These are phyloP conservation scores for Gallinago nigripennis DNA, from an alignment of 2,797 vertebrate species.

Conservation along the genomic window DNA sequence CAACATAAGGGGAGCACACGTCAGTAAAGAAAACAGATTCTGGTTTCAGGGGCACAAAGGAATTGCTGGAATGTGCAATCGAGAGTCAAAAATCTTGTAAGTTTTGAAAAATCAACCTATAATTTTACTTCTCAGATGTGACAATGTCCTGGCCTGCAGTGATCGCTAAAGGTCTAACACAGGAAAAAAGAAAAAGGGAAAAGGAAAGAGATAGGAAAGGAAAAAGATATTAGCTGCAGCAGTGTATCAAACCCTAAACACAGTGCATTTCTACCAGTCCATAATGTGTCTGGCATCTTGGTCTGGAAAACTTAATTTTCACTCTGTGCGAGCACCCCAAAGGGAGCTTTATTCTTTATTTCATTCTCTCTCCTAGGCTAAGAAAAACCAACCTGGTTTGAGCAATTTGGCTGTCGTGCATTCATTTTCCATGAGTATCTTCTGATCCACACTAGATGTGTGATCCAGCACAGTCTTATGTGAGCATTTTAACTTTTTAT, in stretches of 20 bases:
- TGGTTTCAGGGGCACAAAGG: not conserved
- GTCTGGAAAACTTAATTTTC: slow-evolving; percentile 40
- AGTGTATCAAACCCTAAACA: not conserved
- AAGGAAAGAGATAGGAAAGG: not conserved
- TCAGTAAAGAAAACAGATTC: not conserved
- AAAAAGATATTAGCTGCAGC: not conserved
- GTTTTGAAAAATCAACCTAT: not conserved
- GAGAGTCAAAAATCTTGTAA: not conserved
- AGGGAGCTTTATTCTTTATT: slow-evolving; percentile 1
- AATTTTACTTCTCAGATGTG: not conserved
- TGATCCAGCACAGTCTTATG: not conserved
- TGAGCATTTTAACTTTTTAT: not conserved
- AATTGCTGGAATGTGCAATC: not conserved
- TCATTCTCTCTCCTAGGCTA: not conserved
- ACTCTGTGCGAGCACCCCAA: not conserved
- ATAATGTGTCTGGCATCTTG: not conserved
- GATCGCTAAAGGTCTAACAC: not conserved
- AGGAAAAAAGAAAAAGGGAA: not conserved
- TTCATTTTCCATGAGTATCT: not conserved
- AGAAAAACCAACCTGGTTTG: not conserved
- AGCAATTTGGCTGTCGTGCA: not conserved
- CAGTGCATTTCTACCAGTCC: not conserved
- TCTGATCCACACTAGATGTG: not conserved
- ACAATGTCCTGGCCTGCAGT: not conserved
- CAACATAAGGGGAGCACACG: not conserved